Evolutionary conservation across 2,113 vertebrate genomes (phyloP), one percentile per base, ranked within the genome.

Genomic region (Murina feae): DNA sequence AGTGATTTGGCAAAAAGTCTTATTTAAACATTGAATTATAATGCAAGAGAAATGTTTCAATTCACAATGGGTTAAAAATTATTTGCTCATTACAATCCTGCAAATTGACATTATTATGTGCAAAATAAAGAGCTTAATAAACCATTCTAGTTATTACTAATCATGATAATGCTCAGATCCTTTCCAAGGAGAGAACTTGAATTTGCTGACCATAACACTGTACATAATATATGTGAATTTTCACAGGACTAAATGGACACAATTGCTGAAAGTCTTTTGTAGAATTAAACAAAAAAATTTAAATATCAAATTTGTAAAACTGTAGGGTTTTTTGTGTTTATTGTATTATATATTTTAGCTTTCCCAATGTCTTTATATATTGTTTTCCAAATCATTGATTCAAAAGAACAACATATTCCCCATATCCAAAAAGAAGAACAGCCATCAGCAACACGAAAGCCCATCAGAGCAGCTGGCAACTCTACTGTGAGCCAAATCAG

Each of bases 381-480:
- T 74, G 58, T 83, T 89, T 79, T 21, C 80, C 58, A 92, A 92
- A 58, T 87, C 53, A 75, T 8, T 90, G 60, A 76, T 82, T 94
- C 55, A 95, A 94, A 74, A 82, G 53, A 84, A 58, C 71, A 82
- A 84, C 76, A 90, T 84, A 92, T 92, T 76, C 42, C 35, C 25
- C 53, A 63, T 25, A 14, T 49, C 66, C 96, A 55, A 79, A 92
- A 91, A 81, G n/a, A 86, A 49, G 42, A 87, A 37, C 11, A 88
- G 76, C n/a, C 68, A 76, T 66, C 82, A 53, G 30, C 37, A 23
- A 90, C 44, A 81, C 28, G 28, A 78, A 74, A 79, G 32, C 20
- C 53, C 63, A 79, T 51, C 55, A 69, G 65, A 51, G 68, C 90
- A 93, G 71, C 82, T 90, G 89, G 39, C 2, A 10, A 25, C 25